These are phyloP conservation scores for Pampus argenteus DNA, from an alignment of 2,797 vertebrate species.

Conservation along the genomic window DNA sequence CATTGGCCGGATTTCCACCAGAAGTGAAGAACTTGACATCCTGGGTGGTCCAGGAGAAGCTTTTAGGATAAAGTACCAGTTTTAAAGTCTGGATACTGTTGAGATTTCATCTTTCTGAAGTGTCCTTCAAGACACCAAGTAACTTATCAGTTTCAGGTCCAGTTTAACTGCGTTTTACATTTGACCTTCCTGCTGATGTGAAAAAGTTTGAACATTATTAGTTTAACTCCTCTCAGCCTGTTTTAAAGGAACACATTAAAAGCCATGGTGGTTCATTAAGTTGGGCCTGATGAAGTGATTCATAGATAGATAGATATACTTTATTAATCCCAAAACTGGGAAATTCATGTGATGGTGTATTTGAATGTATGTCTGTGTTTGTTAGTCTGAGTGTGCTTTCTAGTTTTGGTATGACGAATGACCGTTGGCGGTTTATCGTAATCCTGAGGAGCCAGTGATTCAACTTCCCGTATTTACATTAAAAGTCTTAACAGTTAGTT, in stretches of 20 bases:
- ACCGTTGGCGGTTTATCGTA: background rate
- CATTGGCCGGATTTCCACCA: background rate
- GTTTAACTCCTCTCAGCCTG: background rate
- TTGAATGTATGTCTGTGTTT: background rate
- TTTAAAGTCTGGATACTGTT: background rate
- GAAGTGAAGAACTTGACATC: background rate
- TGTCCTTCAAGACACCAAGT: conserved; percentile 6
- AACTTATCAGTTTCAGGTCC: background rate
- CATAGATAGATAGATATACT: too few relatives aligned
- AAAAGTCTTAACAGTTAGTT: conserved; percentile 27
- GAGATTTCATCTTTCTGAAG: background rate
- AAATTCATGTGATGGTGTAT: conserved; percentile 1
- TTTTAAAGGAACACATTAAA: background rate
- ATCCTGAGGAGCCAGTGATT: conserved; percentile 14
- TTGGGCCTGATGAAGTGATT: background rate
- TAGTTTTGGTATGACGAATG: background rate
- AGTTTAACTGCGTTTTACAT: conserved; percentile 18
- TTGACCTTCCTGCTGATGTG: conserved; percentile 3
- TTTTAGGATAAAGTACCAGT: background rate
- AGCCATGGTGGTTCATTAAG: background rate
- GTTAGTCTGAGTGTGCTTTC: background rate
- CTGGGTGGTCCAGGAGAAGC: background rate
- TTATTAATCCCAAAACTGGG: too few relatives aligned
- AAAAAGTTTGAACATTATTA: background rate
- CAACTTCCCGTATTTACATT: conserved; percentile 56